Base-by-base conservation (phyloP, 2,888 invertebrate genomes). In the Lymantria dispar region DNA sequence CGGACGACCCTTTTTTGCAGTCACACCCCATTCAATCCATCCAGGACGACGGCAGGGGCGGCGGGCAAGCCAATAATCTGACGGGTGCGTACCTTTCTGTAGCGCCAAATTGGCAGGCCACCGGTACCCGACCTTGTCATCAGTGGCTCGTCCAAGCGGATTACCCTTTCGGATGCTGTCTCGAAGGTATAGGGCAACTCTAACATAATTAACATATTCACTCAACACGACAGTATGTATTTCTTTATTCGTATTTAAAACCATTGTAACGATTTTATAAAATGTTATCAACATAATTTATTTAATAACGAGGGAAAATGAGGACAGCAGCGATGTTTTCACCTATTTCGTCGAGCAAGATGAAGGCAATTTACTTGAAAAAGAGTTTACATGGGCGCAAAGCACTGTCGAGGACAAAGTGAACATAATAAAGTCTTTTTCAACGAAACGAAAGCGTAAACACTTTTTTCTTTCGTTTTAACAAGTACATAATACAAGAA, bases 381-480 rank as follows among this genome's bases (percentile, higher is more conserved):
- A 80, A 74, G 74, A 80, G 81, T 83, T 80, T 76, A 77, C 71
- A 64, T 74, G 70, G 67, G 66, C 64, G 69, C 63, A 72, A 72
- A 76, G 70, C 68, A 69, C 64, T 61, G 67, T 50, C 69, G 71
- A 72, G 70, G 78, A 84, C 83, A 79, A 80, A 79, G 74, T 74
- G 76, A 69, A 77, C 71, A 78, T 77, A 81, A 83, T 85, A 85
- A 85, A 84, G 71, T 66, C 71, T 78, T 81, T 74, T 73, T 39
- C 8, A 74, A 69, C 69, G 68, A 64, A 76, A 78, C 73, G 72
- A 74, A 74, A 76, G 78, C 68, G 75, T 79, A 80, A 80, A 79
- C 75, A 77, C n/a, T n/a, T 13, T 8, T 36, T 36, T 11, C 11
- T 36, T 36, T 9, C 11, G 36, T 36, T 36, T 11, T 36, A 36